phyloP scores from a whole-genome alignment of 37 sponge, comb jelly and placozoan genomes.

The Axinella damicornis region DNA sequence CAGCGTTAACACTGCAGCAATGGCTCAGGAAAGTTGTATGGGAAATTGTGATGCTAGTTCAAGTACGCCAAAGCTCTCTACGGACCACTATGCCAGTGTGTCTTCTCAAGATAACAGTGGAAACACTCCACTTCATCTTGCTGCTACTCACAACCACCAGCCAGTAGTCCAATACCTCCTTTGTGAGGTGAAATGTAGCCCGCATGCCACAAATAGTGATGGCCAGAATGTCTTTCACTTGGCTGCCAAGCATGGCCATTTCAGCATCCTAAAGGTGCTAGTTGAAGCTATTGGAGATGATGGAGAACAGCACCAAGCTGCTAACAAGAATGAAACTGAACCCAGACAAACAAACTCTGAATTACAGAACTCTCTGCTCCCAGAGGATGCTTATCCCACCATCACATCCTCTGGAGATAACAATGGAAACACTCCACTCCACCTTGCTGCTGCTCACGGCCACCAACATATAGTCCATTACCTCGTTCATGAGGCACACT shows the following conservation, averaged over 20 bases:
- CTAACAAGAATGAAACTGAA: not conserved
- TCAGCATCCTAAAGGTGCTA: not conserved
- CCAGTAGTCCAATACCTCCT: not conserved
- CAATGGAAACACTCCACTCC: slow-evolving; percentile 11
- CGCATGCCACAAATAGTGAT: not conserved
- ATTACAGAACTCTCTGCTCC: not conserved
- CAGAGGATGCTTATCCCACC: not conserved
- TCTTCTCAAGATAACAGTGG: not conserved
- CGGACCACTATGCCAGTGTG: too few relatives aligned
- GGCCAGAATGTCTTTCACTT: not conserved
- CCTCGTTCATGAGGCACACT: not conserved
- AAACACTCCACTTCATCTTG: slow-evolving; percentile 22
- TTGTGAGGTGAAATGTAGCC: not conserved
- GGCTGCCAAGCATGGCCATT: not conserved
- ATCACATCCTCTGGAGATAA: not conserved
- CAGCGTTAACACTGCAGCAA: too few relatives aligned
- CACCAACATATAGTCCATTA: slow-evolving; percentile 1
- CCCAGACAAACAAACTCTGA: not conserved
- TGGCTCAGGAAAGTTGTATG: not conserved
- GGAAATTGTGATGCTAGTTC: too few relatives aligned
- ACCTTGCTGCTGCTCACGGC: slow-evolving; percentile 3
- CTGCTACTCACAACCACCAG: not conserved
- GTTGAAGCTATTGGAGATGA: too few relatives aligned
- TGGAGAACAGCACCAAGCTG: too few relatives aligned
- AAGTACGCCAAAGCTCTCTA: too few relatives aligned